These are phyloP conservation scores for Tromatobia lineatoria DNA, from an alignment of 2,888 invertebrate genomes.

Conservation along the genomic window DNA sequence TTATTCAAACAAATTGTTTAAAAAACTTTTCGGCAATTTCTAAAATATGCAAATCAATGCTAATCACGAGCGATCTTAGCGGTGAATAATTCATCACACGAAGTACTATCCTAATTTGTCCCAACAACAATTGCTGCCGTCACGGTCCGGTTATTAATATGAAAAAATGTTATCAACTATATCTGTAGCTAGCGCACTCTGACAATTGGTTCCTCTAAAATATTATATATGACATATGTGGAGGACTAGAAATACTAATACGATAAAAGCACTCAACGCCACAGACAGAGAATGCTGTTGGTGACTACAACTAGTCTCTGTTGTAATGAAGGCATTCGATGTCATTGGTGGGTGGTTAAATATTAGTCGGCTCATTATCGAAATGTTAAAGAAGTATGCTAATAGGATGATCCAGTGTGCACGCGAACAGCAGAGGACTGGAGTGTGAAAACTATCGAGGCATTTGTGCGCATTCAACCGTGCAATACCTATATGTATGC, in stretches of 20 bases:
- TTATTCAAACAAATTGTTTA: no score
- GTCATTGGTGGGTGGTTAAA: constrained; percentile 36
- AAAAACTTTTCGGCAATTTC: no score
- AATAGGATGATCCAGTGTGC: constrained; percentile 51
- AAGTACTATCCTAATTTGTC: no score
- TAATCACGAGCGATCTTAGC: no score
- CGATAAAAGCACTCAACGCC: background rate
- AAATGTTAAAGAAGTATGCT: constrained; percentile 34
- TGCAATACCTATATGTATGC: background rate
- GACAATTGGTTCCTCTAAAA: background rate
- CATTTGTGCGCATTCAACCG: constrained; percentile 27
- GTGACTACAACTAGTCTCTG: constrained; percentile 14
- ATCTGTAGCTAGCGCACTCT: background rate
- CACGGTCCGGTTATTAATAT: no score
- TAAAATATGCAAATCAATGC: no score
- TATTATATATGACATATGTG: background rate
- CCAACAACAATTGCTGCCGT: no score
- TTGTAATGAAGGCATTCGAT: constrained; percentile 46
- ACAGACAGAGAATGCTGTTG: background rate
- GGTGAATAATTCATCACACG: no score
- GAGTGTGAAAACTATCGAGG: constrained; percentile 46
- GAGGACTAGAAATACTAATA: background rate
- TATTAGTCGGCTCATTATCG: constrained; percentile 55
- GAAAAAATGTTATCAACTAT: background rate
- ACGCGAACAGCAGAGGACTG: constrained; percentile 22